Evolutionary conservation across 2,113 vertebrate species (phyloP), one percentile per base, ranked within the genome.

Genomic region (Phalacrocorax aristotelis): DNA sequence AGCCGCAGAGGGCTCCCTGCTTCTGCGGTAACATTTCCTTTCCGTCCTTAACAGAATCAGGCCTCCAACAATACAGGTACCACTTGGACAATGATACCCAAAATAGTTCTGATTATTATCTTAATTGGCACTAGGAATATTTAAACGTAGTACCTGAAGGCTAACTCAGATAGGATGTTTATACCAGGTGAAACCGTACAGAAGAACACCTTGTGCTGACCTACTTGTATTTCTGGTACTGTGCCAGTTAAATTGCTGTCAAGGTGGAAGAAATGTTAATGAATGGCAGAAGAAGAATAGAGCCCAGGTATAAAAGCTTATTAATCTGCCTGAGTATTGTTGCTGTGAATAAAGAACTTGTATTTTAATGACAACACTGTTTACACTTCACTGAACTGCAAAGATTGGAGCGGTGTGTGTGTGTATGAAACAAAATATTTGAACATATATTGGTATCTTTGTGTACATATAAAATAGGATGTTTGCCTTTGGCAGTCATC

Each of bases 141-240:
- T 86, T 87, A 95, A 95, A 94, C 94, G 55, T 55, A 77, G 83
- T 85, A 97, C 92, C 96, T 96, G 88, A 95, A 95, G 96, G 89
- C 94, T 96, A 51, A 95, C 93, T 95, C 87, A 82, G 76, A 69
- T 96, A 93, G 86, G 93, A 88, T 98, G 96, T 98, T 98, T 98
- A 95, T 92, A 96, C 58, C 95, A 86, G 95, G 77, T 85, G 90
- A 92, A 95, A 83, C 69, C 76, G 74, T 86, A 58, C 55, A 86
- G 61, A 89, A 93, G 97, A 98, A 98, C 98, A 96, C 92, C 83
- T 97, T 96, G 97, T 98, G 90, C 98, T 96, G 92, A 95, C 95
- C 70, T 98, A 95, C 90, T 97, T 96, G 78, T 93, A n/a, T 83
- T 95, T 77, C 86, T 96, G 95, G 89, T 74, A 49, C 61, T 25